A percentile compares a stretch with the other conserved stretches of the same genome.
phyloP scores from a whole-genome alignment of 1,140 invertebrate species.

The Drosophila grimshawi region DNA sequence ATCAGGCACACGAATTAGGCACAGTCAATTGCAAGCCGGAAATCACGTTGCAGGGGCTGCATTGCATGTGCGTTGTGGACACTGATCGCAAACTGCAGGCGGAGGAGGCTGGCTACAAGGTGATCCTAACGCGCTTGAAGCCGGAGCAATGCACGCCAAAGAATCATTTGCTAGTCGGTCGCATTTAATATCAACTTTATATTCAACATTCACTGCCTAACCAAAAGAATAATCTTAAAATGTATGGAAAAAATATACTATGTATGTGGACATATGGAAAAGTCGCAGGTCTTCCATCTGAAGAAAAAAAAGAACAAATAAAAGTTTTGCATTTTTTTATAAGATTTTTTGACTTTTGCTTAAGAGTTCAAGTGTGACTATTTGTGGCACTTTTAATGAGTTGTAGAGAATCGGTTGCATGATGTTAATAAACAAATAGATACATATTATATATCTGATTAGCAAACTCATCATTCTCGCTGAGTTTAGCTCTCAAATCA shows the following conservation, averaged over 20 bases:
- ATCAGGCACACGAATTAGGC: constrained; percentile 93
- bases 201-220: constrained; percentile 34
- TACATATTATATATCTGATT: too few relatives aligned
- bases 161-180: constrained; percentile 95
- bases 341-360: not conserved
- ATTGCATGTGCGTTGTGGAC: constrained; percentile 95
- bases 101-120: constrained; percentile 90
- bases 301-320: not conserved
- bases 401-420: too few relatives aligned
- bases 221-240: constrained; percentile 5
- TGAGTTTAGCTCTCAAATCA: too few relatives aligned
- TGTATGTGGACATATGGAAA: not conserved
- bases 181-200: constrained; percentile 27
- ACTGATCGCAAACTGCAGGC: constrained; percentile 92
- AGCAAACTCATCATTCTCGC: too few relatives aligned
- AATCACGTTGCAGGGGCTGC: constrained; percentile 90
- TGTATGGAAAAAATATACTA: not conserved
- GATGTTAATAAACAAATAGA: too few relatives aligned
- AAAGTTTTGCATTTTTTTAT: not conserved
- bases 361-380: too few relatives aligned
- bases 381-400: too few relatives aligned
- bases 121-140: constrained; percentile 90
- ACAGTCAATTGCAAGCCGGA: constrained; percentile 82
- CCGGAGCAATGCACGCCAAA: constrained; percentile 95
- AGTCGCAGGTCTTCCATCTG: not conserved